phyloP scores from a whole-genome alignment of 2,888 invertebrate species.

The Stegophylla sp. region DNA sequence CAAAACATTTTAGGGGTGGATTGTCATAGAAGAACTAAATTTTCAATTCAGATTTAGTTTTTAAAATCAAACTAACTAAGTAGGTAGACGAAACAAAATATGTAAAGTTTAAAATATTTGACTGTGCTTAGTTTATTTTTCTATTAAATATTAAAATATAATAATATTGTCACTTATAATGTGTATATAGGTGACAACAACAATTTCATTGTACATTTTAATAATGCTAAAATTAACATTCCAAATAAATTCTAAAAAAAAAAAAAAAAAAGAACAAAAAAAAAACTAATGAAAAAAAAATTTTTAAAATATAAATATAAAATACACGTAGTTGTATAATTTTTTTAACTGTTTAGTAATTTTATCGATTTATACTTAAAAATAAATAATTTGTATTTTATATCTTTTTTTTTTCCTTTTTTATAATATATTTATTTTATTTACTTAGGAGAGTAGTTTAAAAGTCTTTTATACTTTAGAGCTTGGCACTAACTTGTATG shows the following conservation, averaged over 20 bases:
- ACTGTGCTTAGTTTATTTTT: constrained; percentile 59
- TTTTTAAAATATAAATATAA: constrained; percentile 5
- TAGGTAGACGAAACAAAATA: constrained; percentile 40
- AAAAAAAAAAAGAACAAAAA: constrained; percentile 11
- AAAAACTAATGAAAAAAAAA: constrained; percentile 22
- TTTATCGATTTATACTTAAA: constrained; percentile 54
- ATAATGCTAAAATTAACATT: constrained; percentile 42
- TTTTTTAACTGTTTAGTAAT: constrained; percentile 53
- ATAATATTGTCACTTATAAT: constrained; percentile 46
- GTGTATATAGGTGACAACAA: constrained; percentile 36
- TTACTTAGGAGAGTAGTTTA: constrained; percentile 49
- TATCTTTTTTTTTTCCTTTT: constrained; percentile 52
- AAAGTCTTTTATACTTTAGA: constrained; percentile 54
- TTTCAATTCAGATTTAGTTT: constrained; percentile 52
- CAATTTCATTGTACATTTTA: constrained; percentile 48
- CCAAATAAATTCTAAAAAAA: constrained; percentile 43
- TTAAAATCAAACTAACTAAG: constrained; percentile 40
- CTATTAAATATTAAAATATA: constrained; percentile 49
- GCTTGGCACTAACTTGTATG: constrained; percentile 59
- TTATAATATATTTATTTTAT: constrained; percentile 55
- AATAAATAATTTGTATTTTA: constrained; percentile 50
- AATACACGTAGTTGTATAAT: constrained; percentile 50
- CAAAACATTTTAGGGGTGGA: constrained; percentile 24
- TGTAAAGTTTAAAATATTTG: constrained; percentile 54
- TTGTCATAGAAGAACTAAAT: constrained; percentile 49